Percentiles rank a stretch among this genome's conserved stretches.
phyloP scores from a whole-genome alignment of 2,113 vertebrate species.

The Verasper variegatus region DNA sequence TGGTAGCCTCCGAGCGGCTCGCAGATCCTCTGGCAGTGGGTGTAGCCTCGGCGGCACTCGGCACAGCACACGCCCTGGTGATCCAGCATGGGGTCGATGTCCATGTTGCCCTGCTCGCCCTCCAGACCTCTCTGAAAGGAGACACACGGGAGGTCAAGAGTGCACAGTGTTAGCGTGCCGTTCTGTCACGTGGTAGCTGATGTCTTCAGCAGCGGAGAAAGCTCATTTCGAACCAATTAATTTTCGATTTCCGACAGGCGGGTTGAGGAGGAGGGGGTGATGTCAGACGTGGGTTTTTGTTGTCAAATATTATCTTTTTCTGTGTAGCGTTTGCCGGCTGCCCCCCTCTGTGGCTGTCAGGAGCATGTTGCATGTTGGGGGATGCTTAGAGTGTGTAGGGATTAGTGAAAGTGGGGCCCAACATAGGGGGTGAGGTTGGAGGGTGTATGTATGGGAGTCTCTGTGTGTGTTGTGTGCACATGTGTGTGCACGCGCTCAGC shows the following conservation, averaged over 20 bases:
- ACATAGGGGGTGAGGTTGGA: constrained; percentile 37
- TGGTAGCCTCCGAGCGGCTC: constrained; percentile 88
- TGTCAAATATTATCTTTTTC: constrained; percentile 68
- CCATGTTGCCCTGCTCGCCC: constrained; percentile 85
- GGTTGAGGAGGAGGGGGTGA: constrained; percentile 51
- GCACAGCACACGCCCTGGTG: constrained; percentile 90
- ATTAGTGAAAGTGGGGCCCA: constrained; percentile 49
- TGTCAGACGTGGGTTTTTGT: constrained; percentile 72
- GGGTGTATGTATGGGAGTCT: constrained; percentile 45
- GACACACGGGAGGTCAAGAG: constrained; percentile 8
- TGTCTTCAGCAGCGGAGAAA: neutral
- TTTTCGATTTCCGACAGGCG: constrained; percentile 60
- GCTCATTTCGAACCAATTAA: constrained; percentile 66
- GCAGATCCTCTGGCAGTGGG: constrained; percentile 91
- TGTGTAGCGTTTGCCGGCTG: constrained; percentile 30
- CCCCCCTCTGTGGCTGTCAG: constrained; percentile 62
- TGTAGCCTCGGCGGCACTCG: constrained; percentile 89
- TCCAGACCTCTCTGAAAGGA: constrained; percentile 82
- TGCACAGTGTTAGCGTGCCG: neutral
- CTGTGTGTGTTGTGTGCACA: constrained; percentile 29
- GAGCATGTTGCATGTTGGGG: constrained; percentile 25
- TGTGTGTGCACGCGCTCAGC: constrained; percentile 12
- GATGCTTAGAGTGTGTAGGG: constrained; percentile 23
- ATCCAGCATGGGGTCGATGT: constrained; percentile 91
- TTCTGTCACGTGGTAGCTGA: neutral